phyloP scores from a whole-genome alignment of 2,113 vertebrate species.

The Felis catus region DNA sequence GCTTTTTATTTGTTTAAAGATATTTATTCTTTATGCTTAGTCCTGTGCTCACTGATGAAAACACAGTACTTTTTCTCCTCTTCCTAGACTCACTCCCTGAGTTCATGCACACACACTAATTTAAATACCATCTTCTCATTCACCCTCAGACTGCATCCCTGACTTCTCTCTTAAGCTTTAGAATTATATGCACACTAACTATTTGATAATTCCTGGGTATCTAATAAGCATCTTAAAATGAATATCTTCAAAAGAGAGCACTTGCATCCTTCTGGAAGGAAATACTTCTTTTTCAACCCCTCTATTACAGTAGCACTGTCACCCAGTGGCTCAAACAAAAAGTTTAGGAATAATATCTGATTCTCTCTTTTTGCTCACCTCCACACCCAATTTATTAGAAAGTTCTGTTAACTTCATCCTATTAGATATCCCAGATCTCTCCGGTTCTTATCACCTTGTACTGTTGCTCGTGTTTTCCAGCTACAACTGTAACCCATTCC shows the following conservation, averaged over 20 bases:
- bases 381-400: neutral
- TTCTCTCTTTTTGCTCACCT: neutral
- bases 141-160: neutral
- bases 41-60: neutral
- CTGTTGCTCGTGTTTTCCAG: neutral
- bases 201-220: neutral
- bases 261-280: neutral
- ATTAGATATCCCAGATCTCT: neutral
- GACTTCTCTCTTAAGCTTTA: neutral
- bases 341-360: neutral
- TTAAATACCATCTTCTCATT: neutral
- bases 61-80: neutral
- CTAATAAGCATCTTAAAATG: neutral
- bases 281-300: neutral
- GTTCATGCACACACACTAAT: neutral
- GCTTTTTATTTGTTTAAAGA: neutral
- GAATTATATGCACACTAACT: neutral
- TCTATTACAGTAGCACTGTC: neutral
- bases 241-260: neutral
- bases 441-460: neutral
- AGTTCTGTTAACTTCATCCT: neutral
- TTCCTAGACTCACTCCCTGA: neutral
- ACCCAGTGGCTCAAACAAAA: neutral
- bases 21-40: too few species aligned
- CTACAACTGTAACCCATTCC: neutral